Evolutionary conservation across 1,140 invertebrate species (phyloP), one percentile per base, ranked within the genome.

Genomic region (Eupeodes corollae): DNA sequence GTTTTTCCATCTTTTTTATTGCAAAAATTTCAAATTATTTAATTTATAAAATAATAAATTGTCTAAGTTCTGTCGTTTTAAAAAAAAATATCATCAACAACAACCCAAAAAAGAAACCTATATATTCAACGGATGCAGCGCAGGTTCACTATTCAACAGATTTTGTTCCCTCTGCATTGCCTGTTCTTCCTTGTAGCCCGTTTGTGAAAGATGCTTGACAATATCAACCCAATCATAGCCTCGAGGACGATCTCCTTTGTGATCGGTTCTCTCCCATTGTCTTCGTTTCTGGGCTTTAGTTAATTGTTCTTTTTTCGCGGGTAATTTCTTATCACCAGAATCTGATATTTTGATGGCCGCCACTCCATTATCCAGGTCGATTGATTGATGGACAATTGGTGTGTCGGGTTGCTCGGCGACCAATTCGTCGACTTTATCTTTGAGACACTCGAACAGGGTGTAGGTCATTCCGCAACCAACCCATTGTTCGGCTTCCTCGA

Each of bases 211-310:
- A 73, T 97, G 93, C 71, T 91, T 92, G 21, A 96, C 81, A 50
- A 96, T 81, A 66, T 96, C 92, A 5, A 96, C 83, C 92, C 93
- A 97, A 70, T 96, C 80, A 79, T 83, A 91, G 3, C 93, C 93
- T 21, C 92, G 72, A 1, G 86, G 84, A 52, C 78, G 80, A 56
- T 94, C 89, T 2, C 90, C 90, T 50, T 83, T 85, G 10, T 76
- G 73, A 72, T 92, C 87, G 0, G 83, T 73, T 51, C 79, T 73
- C 61, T 91, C 86, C 83, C 88, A 93, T 56, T 91, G 82, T 49
- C 82, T 76, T 19, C 91, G 76, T 68, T 96, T 96, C 69, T 96
- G 92, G 2, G 88, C 77, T 71, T 96, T 96, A 12, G 86, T 93
- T 53, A 96, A 63, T 47, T 89, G 84, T 60, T 90, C 84, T 56